These are phyloP conservation scores for Lithophane semibrunnea DNA, from an alignment of 2,888 invertebrate genomes.

Conservation along the genomic window DNA sequence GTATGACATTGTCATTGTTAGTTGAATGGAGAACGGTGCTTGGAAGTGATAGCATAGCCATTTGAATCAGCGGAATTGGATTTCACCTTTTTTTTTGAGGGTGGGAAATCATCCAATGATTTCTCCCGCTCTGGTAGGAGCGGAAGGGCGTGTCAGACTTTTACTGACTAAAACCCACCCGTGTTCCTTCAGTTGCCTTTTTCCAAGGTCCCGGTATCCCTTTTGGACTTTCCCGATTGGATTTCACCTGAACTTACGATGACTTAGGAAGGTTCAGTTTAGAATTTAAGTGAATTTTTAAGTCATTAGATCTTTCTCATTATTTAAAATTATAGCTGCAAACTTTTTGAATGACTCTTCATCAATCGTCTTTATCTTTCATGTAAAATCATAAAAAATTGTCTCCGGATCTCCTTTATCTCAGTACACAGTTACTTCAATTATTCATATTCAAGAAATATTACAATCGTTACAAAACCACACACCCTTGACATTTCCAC, in stretches of 20 bases:
- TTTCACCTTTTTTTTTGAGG: too few relatives aligned
- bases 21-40: constrained; percentile 8
- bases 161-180: too few relatives aligned
- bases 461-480: neutral
- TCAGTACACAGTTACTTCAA: neutral
- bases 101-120: too few relatives aligned
- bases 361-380: neutral
- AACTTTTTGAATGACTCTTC: neutral
- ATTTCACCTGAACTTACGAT: neutral
- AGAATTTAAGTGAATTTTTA: neutral
- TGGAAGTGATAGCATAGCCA: neutral
- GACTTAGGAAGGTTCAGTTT: neutral
- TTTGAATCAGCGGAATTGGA: neutral
- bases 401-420: neutral
- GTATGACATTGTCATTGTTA: neutral
- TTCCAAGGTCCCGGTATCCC: too few relatives aligned
- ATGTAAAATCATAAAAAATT: neutral
- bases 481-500: constrained; percentile 38
- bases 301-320: neutral
- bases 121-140: too few relatives aligned
- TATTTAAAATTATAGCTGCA: neutral
- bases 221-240: too few relatives aligned
- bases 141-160: too few relatives aligned
- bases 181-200: too few relatives aligned
- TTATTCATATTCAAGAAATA: constrained; percentile 4